Conservation (phyloP, 2,888 invertebrate genomes). For the Clitarchus hookeri region DNA sequence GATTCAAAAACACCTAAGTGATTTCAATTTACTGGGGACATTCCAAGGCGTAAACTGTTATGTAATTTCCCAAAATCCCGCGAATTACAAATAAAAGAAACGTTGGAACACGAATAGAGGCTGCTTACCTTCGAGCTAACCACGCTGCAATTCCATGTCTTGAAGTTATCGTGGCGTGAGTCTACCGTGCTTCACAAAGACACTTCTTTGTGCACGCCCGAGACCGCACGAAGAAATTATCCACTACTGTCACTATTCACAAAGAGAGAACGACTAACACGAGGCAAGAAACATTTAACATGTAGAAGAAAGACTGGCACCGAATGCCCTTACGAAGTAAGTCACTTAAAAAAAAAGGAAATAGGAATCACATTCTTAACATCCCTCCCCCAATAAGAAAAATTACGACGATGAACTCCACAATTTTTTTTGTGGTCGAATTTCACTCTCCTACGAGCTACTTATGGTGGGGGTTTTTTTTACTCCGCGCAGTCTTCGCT, state of each 20-base stretch:
- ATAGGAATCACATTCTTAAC: neutral
- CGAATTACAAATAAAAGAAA: neutral
- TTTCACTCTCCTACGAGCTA: neutral
- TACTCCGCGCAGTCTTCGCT: neutral
- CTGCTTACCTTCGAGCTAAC: slow-evolving; percentile 1
- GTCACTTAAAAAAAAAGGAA: neutral
- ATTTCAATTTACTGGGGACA: too few species aligned
- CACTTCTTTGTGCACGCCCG: neutral
- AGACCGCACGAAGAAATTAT: neutral
- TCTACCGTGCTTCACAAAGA: neutral
- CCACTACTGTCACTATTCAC: neutral
- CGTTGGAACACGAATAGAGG: neutral
- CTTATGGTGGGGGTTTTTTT: neutral
- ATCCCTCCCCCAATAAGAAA: neutral
- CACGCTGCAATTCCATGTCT: neutral
- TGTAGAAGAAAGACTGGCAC: neutral
- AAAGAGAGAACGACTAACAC: neutral
- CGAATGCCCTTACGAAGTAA: neutral
- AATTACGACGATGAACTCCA: neutral
- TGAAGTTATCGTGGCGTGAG: neutral
- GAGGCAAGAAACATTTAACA: neutral
- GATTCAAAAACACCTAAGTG: too few species aligned
- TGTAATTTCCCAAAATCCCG: neutral
- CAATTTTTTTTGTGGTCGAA: neutral
- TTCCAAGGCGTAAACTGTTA: too few species aligned